Evolutionary conservation across 2,113 vertebrate species (phyloP).

Genomic region (Ciconia maguari): DNA sequence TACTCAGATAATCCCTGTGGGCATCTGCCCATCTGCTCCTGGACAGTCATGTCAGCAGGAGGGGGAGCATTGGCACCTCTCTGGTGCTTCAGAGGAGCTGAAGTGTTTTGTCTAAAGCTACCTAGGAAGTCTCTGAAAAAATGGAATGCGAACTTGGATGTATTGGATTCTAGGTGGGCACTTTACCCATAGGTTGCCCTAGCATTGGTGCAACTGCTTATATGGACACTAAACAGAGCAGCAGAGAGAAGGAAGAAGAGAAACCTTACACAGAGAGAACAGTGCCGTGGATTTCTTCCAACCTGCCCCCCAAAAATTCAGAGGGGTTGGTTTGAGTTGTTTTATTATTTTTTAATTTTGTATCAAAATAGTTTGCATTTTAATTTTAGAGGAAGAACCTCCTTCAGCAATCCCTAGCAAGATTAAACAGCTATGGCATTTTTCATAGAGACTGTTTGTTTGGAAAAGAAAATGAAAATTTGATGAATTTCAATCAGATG

Average conservation of each 20-base stretch:
- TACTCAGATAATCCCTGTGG: not conserved
- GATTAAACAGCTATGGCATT: slow-evolving; percentile 27
- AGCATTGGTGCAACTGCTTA: not conserved
- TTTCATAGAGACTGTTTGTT: slow-evolving; percentile 46
- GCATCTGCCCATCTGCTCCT: not conserved
- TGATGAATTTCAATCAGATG: slow-evolving; percentile 48
- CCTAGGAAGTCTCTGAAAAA: not conserved
- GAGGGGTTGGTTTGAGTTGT: not conserved
- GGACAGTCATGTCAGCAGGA: not conserved
- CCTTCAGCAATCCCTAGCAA: not conserved
- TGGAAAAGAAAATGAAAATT: slow-evolving; percentile 58
- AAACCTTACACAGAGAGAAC: not conserved
- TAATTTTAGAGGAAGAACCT: slow-evolving; percentile 7
- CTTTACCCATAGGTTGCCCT: not conserved
- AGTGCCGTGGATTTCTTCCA: not conserved
- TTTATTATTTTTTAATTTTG: not conserved
- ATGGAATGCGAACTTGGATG: accelerated
- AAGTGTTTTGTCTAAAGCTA: not conserved
- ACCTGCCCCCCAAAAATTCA: not conserved
- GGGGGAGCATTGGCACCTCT: not conserved
- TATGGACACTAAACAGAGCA: not conserved
- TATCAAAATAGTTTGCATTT: not conserved
- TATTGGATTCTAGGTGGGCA: not conserved
- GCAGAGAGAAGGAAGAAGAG: not conserved
- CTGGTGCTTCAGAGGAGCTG: not conserved